Percentiles rank a stretch among this genome's conserved stretches.
These are phyloP conservation scores for Oscheius sp. DNA, from an alignment of 2,888 invertebrate genomes.

Conservation along the genomic window DNA sequence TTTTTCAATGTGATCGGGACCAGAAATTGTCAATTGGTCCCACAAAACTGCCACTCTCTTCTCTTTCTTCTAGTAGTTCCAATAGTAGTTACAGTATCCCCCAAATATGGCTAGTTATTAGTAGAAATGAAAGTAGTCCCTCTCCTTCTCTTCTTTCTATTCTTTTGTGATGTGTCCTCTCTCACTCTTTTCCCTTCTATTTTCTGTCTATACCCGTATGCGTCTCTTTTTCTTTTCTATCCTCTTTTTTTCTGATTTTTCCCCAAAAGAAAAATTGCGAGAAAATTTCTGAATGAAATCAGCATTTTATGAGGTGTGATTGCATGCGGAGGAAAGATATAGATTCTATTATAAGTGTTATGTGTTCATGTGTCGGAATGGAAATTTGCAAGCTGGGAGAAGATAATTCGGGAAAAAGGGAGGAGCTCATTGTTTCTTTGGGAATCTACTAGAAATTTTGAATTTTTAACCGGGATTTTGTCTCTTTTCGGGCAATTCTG, in stretches of 20 bases:
- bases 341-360: neutral
- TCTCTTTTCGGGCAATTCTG: too few species aligned
- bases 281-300: conserved; percentile 18
- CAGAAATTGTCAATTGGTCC: too few species aligned
- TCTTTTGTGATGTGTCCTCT: conserved; percentile 30
- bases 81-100: neutral
- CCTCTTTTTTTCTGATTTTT: conserved; percentile 9
- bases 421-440: too few species aligned
- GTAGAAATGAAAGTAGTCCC: conserved; percentile 13
- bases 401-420: too few species aligned
- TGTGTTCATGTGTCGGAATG: neutral
- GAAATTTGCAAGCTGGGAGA: too few species aligned
- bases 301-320: neutral
- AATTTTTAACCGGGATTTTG: too few species aligned
- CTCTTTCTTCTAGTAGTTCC: neutral
- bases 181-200: conserved; percentile 7
- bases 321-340: neutral
- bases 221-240: conserved; percentile 13
- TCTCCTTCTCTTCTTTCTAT: conserved; percentile 24
- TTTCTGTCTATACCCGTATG: conserved; percentile 17
- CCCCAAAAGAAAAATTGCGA: neutral
- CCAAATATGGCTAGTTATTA: neutral
- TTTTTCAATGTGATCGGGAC: neutral
- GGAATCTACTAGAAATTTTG: too few species aligned
- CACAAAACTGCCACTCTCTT: neutral